Evolutionary conservation across 2,888 invertebrate genomes (phyloP), one percentile per base, ranked within the genome.

Genomic region (Drosophila acutilabella): DNA sequence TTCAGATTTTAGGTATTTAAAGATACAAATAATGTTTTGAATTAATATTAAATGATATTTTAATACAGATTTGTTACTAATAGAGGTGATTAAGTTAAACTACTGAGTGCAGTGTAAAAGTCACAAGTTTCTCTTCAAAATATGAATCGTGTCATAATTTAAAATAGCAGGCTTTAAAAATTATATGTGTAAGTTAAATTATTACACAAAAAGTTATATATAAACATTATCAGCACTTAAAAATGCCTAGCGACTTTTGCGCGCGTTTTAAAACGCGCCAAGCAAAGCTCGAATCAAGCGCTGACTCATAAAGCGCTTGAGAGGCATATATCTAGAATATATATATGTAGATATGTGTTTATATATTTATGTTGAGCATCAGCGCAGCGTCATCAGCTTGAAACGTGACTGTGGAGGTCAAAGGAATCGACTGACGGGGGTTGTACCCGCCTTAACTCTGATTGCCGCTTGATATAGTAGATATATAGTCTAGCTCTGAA

Each of bases 341-440:
- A 13, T 30, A 23, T 47, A 30, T 2, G 4, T 16, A 23, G 41
- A 47, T 47, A 54, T 41, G 7, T 18, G 36, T 2, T 18, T 41
- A 44, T 30, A 23, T 44, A 42, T 54, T 4, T 48, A 48, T 47
- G 13, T 4, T 40, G 51, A 45, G 47, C 51, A 68, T 76, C 67
- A 53, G 45, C 57, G 42, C 53, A 41, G 50, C 62, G 30, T 61
- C 44, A 50, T 66, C 68, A 23, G 13, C 36, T 20, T 26, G 48
- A 77, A 77, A 88, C 82, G 89, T 82, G 82, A 77, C 86, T 62
- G 57, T 58, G 48, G 47, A 48, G 59, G 60, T 64, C 66, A 23
- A 38, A 60, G 50, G 50, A 14, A 54, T 36, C 53, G 61, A 30
- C 11, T 60, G 41, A 38, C 45, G 16, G 10, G 36, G 36, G 16